Percentiles rank a stretch among this genome's conserved stretches.
These are phyloP conservation scores for Nymphalis io DNA, from an alignment of 1,140 invertebrate genomes.

Conservation along the genomic window DNA sequence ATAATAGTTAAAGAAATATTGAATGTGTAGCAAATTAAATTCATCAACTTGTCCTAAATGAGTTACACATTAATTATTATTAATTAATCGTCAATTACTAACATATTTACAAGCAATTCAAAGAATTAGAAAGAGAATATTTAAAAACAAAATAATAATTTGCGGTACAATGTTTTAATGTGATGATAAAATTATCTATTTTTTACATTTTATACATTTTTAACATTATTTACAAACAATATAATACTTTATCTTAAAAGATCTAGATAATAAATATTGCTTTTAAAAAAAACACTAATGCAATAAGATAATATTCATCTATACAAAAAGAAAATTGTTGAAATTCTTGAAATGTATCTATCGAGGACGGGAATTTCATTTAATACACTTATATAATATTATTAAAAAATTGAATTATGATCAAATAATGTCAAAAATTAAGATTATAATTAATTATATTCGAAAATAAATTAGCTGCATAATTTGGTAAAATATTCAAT, in stretches of 20 bases:
- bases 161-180: conserved; percentile 34
- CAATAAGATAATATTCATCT: conserved; percentile 26
- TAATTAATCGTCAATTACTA: too few relatives aligned
- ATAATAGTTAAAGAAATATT: too few relatives aligned
- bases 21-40: too few relatives aligned
- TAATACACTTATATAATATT: conserved; percentile 8
- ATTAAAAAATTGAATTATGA: conserved; percentile 14
- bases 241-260: conserved; percentile 36
- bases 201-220: conserved; percentile 50
- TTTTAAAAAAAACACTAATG: conserved; percentile 36
- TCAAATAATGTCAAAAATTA: conserved; percentile 9
- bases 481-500: conserved; percentile 34
- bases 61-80: too few relatives aligned
- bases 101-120: too few relatives aligned
- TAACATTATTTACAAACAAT: conserved; percentile 44
- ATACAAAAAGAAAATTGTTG: conserved; percentile 23
- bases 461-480: conserved; percentile 18
- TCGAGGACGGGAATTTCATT: conserved; percentile 32
- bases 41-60: too few relatives aligned
- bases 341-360: conserved; percentile 4
- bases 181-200: conserved; percentile 41
- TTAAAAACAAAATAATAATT: conserved; percentile 20
- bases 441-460: conserved; percentile 1
- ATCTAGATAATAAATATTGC: conserved; percentile 44
- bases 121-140: not conserved